Evolutionary conservation across 1,140 invertebrate genomes (phyloP), one percentile per base, ranked within the genome.

Genomic region (Drosophila ohnishii): DNA sequence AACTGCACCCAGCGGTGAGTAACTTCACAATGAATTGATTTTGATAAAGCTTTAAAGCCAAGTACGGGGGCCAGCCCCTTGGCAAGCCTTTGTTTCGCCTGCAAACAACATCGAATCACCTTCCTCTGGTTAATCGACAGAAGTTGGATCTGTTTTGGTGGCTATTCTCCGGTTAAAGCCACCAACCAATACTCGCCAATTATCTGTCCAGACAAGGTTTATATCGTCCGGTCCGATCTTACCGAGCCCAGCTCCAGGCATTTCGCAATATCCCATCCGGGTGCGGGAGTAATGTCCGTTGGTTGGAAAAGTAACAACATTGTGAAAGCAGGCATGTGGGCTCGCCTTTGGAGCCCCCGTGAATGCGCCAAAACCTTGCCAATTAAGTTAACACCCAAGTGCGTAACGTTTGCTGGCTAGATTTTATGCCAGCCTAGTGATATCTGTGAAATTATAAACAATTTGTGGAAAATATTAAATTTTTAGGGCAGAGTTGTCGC

Each of bases 401-500:
- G 7, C 25, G 2, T 53, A 28, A 2, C 10, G 4, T 51, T 40
- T 25, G 16, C n/a, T 11, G 9, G n/a, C 28, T 14, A 2, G 6
- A 2, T 22, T 30, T 63, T 8, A 7, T 0, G 8, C 3, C n/a
- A n/a, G n/a, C 13, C 11, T 1, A 3, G 22, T 42, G 32, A 37
- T 47, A 47, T 40, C 30, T 48, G 56, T 22, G 34, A 78, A 75
- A 34, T 5, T 37, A 32, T 58, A 59, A 74, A 83, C 64, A 70
- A 88, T 83, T 86, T 47, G 59, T 57, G 79, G 19, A 66, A 87
- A 87, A 87, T 87, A 88, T 88, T 75, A 87, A 88, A 85, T 83
- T 63, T 76, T 35, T 50, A 10, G 7, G 10, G 5, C 44, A 87
- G 84, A 35, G 84, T n/a, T 87, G 84, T 60, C 76, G 78, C n/a